These are phyloP conservation scores for Xestia xanthographa DNA, from an alignment of 2,888 invertebrate genomes.

Conservation along the genomic window DNA sequence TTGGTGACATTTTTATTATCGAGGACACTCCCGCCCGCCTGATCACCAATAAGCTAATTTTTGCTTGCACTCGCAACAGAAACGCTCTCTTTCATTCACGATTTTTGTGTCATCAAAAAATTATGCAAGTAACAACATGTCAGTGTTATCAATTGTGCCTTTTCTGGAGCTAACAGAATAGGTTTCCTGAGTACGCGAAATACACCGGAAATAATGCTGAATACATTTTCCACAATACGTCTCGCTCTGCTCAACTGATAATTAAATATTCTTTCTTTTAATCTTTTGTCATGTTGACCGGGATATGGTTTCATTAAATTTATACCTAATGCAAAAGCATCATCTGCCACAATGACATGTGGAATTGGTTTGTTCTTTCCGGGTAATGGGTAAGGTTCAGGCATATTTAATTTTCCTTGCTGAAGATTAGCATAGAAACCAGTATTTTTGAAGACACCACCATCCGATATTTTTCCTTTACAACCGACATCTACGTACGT, in stretches of 20 bases:
- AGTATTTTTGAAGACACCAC: conserved; percentile 61
- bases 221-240: no score
- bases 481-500: conserved; percentile 57
- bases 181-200: conserved; percentile 33
- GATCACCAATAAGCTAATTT: no score
- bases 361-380: no score
- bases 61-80: no score
- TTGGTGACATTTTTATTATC: no score
- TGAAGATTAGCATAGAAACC: conserved; percentile 55
- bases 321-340: conserved; percentile 54
- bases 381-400: no score
- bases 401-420: conserved; percentile 47
- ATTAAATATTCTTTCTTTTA: conserved; percentile 49
- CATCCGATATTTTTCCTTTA: conserved; percentile 54
- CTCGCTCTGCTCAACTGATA: conserved; percentile 24
- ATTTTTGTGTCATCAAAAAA: no score
- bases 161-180: conserved; percentile 54
- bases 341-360: no score
- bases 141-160: no score
- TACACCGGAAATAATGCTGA: conserved; percentile 14
- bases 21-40: no score
- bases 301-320: conserved; percentile 60
- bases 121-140: no score
- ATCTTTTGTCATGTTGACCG: conserved; percentile 48
- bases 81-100: no score